Percentiles rank a stretch among this genome's conserved stretches.
phyloP scores from a whole-genome alignment of 2,113 vertebrate species.

The Platysteira castanea region DNA sequence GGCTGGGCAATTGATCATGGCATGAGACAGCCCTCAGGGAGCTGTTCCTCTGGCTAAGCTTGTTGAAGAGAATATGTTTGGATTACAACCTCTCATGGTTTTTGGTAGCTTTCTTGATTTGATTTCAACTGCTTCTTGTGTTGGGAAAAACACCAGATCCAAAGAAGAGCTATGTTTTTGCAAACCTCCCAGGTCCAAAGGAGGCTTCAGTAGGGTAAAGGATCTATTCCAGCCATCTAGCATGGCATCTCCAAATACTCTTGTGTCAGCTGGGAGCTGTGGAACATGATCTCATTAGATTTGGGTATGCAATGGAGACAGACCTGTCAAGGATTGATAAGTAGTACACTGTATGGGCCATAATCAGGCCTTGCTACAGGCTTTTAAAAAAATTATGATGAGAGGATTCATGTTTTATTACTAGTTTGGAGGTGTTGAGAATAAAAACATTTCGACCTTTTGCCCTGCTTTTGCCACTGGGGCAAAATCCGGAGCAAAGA shows the following conservation, averaged over 20 bases:
- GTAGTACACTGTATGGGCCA: too few relatives aligned
- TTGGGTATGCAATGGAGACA: not conserved
- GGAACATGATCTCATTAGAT: not conserved
- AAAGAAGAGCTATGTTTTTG: not conserved
- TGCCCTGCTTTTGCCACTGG: not conserved
- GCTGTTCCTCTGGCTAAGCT: not conserved
- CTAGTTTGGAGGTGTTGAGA: not conserved
- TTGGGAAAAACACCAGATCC: not conserved
- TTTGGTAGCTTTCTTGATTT: not conserved
- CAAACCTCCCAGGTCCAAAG: not conserved
- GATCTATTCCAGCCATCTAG: not conserved
- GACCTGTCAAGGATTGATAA: not conserved
- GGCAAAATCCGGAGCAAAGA: not conserved
- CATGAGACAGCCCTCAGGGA: fast-evolving
- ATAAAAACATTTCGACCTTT: not conserved
- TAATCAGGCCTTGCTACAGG: not conserved
- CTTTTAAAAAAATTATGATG: not conserved
- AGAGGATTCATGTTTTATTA: not conserved
- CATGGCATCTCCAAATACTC: not conserved
- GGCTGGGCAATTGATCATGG: not conserved
- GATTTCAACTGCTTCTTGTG: not conserved
- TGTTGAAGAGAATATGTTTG: not conserved
- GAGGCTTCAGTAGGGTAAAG: not conserved
- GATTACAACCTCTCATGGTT: not conserved
- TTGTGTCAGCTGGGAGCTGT: fast-evolving